Percentiles rank a stretch among this genome's conserved stretches.
phyloP scores from a whole-genome alignment of 2,888 invertebrate genomes.

The Lucinisca nassula region DNA sequence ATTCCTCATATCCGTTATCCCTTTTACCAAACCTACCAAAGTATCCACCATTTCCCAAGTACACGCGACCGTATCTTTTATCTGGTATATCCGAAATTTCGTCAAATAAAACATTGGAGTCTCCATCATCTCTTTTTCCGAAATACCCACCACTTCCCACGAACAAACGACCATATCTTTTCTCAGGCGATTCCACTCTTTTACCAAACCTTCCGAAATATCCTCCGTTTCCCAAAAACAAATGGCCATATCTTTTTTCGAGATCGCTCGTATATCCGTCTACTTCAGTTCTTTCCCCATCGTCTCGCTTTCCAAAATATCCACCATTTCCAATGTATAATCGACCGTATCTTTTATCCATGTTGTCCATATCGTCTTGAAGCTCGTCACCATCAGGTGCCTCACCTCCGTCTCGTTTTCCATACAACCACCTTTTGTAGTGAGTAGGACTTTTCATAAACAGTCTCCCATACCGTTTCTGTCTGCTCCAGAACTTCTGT shows the following conservation, averaged over 20 bases:
- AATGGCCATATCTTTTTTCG: background rate
- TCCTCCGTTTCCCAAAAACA: background rate
- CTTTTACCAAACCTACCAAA: background rate
- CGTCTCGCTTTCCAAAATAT: background rate
- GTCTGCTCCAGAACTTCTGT: background rate
- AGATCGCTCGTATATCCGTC: background rate
- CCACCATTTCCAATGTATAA: background rate
- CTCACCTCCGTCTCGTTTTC: background rate
- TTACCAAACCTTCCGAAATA: background rate
- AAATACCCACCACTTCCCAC: background rate
- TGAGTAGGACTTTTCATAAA: slow-evolving; percentile 4
- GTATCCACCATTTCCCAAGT: background rate
- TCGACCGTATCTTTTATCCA: slow-evolving; percentile 10
- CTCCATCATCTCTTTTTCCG: background rate
- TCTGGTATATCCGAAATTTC: background rate
- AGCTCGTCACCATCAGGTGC: background rate
- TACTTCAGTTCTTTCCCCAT: background rate
- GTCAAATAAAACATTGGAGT: background rate
- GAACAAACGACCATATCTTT: background rate
- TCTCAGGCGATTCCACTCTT: background rate
- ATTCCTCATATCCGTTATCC: background rate
- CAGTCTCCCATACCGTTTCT: slow-evolving; percentile 1
- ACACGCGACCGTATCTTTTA: background rate
- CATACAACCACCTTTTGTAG: background rate
- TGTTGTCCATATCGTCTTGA: background rate